Conservation (phyloP, 2,113 vertebrate genomes). For the Spilogale gracilis region DNA sequence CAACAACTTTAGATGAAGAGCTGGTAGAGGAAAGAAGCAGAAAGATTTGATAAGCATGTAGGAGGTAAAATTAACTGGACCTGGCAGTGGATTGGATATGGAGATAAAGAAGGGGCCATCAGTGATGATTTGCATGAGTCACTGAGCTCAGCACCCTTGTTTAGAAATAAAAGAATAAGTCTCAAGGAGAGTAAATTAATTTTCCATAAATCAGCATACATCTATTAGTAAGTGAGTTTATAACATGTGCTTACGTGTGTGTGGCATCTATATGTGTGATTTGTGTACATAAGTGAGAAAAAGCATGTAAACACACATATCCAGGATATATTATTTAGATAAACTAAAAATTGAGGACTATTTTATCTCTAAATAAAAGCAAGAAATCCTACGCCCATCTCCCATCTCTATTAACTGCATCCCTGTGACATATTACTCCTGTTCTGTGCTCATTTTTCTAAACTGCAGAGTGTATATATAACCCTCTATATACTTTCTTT, state of each 20-base stretch:
- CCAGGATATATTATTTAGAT: neutral
- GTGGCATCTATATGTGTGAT: neutral
- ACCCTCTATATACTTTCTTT: constrained; percentile 28
- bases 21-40: neutral
- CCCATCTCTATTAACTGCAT: neutral
- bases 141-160: neutral
- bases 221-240: neutral
- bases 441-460: constrained; percentile 45
- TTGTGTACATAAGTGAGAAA: neutral
- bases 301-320: neutral
- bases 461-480: neutral
- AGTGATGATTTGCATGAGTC: neutral
- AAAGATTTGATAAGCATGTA: neutral
- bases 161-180: constrained; percentile 33
- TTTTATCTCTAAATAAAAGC: neutral
- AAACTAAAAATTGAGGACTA: constrained; percentile 15
- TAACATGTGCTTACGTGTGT: neutral
- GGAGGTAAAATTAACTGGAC: neutral
- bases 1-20: neutral
- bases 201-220: neutral
- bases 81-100: neutral
- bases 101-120: neutral
- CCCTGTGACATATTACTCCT: neutral
- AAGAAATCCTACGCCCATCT: neutral
- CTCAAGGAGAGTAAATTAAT: neutral